Conservation (phyloP, 1,140 invertebrate species). For the Scaptomyza hsui region DNA sequence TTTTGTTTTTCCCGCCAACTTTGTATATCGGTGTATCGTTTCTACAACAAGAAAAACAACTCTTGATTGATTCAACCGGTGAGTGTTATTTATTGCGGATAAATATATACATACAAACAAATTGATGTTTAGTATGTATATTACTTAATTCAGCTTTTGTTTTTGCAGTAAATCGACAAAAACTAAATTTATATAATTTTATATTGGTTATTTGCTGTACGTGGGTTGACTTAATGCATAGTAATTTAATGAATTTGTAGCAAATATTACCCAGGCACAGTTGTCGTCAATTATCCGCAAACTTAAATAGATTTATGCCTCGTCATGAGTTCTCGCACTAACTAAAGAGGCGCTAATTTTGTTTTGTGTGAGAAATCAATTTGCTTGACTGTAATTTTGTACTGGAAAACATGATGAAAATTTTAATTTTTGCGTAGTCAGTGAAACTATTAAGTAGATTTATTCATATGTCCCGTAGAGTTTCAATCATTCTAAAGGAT, state of each 20-base stretch:
- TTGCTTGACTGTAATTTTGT: slow-evolving; percentile 19
- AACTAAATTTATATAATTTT: slow-evolving; percentile 13
- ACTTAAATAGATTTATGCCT: slow-evolving; percentile 22
- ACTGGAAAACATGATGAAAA: slow-evolving; percentile 7
- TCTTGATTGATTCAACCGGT: slow-evolving; percentile 43
- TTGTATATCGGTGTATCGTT: slow-evolving; percentile 18
- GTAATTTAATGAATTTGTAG: slow-evolving; percentile 16
- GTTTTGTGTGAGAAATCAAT: slow-evolving; percentile 39
- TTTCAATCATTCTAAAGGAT: too few species aligned
- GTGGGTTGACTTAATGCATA: slow-evolving; percentile 32
- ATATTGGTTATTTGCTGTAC: slow-evolving; percentile 9
- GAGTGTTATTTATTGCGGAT: slow-evolving; percentile 2
- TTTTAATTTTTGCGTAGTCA: slow-evolving; percentile 7
- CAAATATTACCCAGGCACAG: slow-evolving; percentile 35
- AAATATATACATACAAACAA: not conserved
- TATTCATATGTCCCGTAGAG: not conserved
- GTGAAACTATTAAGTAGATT: slow-evolving; percentile 5
- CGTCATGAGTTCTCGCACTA: slow-evolving; percentile 31
- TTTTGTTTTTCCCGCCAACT: slow-evolving; percentile 43
- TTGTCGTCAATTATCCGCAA: slow-evolving; percentile 17
- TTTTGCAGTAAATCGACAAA: slow-evolving; percentile 38
- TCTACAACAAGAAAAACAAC: slow-evolving; percentile 12
- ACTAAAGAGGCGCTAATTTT: slow-evolving; percentile 37
- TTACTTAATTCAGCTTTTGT: slow-evolving; percentile 29
- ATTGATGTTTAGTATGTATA: slow-evolving; percentile 3